phyloP scores from a whole-genome alignment of 2,113 vertebrate genomes.

The Passer domesticus region DNA sequence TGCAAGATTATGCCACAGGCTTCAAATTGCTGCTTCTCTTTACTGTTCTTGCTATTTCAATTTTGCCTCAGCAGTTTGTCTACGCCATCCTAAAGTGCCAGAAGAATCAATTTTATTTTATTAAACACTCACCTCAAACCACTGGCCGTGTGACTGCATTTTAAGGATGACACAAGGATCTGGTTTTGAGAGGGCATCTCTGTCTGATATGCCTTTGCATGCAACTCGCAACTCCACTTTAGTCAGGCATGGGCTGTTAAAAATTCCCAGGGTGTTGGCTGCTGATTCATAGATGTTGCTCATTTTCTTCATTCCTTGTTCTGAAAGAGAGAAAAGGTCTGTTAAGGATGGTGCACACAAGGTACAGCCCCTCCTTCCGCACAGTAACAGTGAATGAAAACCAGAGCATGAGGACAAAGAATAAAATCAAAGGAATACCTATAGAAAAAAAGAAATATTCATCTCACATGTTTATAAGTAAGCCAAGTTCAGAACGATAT shows the following conservation, averaged over 20 bases:
- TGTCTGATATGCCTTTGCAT: constrained; percentile 91
- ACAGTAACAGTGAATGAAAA: not conserved
- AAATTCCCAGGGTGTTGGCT: constrained; percentile 91
- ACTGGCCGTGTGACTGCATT: constrained; percentile 95
- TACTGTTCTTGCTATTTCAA: not conserved
- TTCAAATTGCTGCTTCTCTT: not conserved
- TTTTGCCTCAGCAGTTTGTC: not conserved
- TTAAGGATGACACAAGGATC: constrained; percentile 95
- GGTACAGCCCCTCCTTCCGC: not conserved
- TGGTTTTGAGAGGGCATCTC: constrained; percentile 92
- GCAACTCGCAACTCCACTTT: constrained; percentile 94
- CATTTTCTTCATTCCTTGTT: constrained; percentile 83
- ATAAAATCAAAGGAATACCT: not conserved
- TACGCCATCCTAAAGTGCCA: not conserved
- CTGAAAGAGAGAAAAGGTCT: constrained; percentile 37
- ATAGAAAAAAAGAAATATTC: not conserved
- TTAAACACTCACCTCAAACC: constrained; percentile 88
- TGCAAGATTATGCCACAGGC: not conserved
- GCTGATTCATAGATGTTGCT: constrained; percentile 96
- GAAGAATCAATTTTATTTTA: not conserved
- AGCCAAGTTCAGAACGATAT: not conserved
- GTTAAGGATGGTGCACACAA: not conserved
- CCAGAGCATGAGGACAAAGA: not conserved
- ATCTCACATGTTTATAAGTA: not conserved
- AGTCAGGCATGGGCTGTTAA: constrained; percentile 91